Evolutionary conservation across 64 coral and sea anemone genomes (phyloP).

Genomic region (Pocillopora verrucosa): DNA sequence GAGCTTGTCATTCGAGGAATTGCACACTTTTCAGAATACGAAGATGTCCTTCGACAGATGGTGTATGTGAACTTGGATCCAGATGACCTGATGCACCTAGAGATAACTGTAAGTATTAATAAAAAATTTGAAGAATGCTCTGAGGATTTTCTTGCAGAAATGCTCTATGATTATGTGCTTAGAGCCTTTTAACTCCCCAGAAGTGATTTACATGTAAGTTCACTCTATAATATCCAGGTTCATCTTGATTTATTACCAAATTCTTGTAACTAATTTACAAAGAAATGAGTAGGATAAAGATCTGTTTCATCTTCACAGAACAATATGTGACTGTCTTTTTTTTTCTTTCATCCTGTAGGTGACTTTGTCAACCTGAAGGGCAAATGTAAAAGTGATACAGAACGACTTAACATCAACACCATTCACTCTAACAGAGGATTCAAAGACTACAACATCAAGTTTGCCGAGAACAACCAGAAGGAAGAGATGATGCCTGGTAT

Average conservation of each 20-base stretch:
- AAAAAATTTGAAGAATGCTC: neutral
- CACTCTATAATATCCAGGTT: no score
- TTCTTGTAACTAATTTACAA: no score
- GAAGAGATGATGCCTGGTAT: constrained; percentile 57
- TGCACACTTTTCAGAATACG: constrained; percentile 68
- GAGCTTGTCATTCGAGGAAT: constrained; percentile 81
- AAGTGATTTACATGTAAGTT: no score
- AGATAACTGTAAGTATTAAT: constrained; percentile 65
- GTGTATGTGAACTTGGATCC: constrained; percentile 69
- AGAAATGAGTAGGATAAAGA: no score
- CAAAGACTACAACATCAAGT: constrained; percentile 23
- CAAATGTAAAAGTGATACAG: constrained; percentile 60
- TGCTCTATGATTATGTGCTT: no score
- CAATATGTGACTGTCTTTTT: neutral
- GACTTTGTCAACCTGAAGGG: constrained; percentile 65
- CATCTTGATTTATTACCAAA: no score
- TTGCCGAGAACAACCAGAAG: neutral
- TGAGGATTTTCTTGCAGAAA: no score
- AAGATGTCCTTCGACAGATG: constrained; percentile 62
- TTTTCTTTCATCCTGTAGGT: constrained; percentile 15
- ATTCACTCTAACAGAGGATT: constrained; percentile 13
- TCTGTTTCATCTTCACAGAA: no score
- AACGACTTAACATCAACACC: neutral
- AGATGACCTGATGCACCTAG: constrained; percentile 13
- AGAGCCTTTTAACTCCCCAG: no score